Evolutionary conservation across 2,888 invertebrate genomes (phyloP).

Genomic region (Chromoteleia sp.): DNA sequence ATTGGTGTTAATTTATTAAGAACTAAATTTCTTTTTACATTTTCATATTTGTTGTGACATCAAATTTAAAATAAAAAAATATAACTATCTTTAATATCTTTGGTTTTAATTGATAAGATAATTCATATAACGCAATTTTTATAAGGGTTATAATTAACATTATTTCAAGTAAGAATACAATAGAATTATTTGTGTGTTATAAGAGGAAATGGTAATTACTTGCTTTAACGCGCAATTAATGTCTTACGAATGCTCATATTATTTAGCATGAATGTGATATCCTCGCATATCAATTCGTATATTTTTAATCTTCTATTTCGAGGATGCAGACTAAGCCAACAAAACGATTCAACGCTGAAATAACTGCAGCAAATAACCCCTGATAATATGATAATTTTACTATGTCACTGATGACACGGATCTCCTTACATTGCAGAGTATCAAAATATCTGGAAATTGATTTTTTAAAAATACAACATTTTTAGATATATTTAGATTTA

Average conservation of each 20-base stretch:
- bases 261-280: constrained; percentile 47
- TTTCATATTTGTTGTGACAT: too few species aligned
- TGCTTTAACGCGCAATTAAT: constrained; percentile 47
- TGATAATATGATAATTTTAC: constrained; percentile 50
- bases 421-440: constrained; percentile 42
- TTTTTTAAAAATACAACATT: constrained; percentile 30
- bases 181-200: constrained; percentile 3
- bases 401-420: constrained; percentile 33
- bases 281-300: constrained; percentile 16
- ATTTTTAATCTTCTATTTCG: constrained; percentile 27
- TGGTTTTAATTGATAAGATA: too few species aligned
- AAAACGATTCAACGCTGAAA: constrained; percentile 26
- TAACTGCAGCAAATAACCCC: constrained; percentile 40
- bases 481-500: constrained; percentile 21
- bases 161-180: constrained; percentile 4
- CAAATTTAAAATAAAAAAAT: too few species aligned
- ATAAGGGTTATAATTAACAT: neutral
- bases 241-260: constrained; percentile 33
- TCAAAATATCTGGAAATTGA: constrained; percentile 52
- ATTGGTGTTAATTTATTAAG: too few species aligned
- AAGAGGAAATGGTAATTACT: constrained; percentile 50
- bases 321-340: constrained; percentile 16
- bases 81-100: too few species aligned
- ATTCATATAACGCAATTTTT: neutral
- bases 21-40: too few species aligned